Evolutionary conservation across 92 coral and sea anemone genomes (phyloP).

Genomic region (Meandrina meandrites): DNA sequence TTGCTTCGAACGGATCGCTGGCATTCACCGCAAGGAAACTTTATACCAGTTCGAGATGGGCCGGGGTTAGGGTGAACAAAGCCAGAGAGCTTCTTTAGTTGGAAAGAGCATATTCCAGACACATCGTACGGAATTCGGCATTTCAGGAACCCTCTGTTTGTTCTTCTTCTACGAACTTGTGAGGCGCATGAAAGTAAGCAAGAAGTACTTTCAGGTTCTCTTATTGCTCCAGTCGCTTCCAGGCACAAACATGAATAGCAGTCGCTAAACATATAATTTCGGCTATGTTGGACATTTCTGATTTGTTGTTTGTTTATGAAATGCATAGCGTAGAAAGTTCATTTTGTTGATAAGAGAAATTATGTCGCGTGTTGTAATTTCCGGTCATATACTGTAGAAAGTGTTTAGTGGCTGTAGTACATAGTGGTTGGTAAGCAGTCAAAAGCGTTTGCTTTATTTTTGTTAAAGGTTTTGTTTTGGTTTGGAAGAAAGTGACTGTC

Average conservation of each 20-base stretch:
- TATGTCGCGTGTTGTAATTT: too few species aligned
- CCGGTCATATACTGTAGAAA: too few species aligned
- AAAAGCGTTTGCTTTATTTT: too few species aligned
- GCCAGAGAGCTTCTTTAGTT: background rate
- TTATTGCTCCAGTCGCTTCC: conserved; percentile 14
- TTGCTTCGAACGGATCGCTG: conserved; percentile 24
- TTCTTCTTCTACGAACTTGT: too few species aligned
- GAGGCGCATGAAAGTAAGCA: background rate
- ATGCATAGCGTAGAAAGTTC: too few species aligned
- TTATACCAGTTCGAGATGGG: background rate
- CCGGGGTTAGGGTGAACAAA: background rate
- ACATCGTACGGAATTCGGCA: background rate
- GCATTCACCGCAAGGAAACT: conserved; percentile 50
- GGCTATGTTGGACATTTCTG: background rate
- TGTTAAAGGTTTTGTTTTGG: too few species aligned
- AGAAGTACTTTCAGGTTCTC: conserved; percentile 12
- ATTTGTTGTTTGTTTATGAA: too few species aligned
- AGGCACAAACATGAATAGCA: conserved; percentile 3
- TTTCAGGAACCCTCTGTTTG: background rate
- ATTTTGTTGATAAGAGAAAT: too few species aligned
- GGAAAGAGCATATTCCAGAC: background rate
- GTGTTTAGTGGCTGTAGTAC: too few species aligned
- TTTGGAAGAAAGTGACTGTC: too few species aligned
- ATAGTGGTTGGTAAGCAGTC: too few species aligned
- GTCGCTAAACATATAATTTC: conserved; percentile 20